A percentile compares a stretch with the other conserved stretches of the same genome.
Conservation (phyloP, 2,888 invertebrate species). For the Timema podura region DNA sequence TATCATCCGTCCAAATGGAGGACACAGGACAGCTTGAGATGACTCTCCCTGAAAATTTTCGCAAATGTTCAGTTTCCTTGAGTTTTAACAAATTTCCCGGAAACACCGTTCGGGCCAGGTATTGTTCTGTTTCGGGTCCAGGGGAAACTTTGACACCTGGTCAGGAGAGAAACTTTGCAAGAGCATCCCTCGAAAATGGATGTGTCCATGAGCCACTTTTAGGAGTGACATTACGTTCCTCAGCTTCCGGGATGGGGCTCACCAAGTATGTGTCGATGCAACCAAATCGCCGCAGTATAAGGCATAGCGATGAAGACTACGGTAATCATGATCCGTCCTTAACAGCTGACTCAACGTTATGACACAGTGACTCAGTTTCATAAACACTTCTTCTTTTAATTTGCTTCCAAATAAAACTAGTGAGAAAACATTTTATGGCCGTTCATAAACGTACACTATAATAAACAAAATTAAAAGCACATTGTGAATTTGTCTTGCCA, state of each 20-base stretch:
- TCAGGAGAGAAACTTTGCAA: slow-evolving; percentile 8
- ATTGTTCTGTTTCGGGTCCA: neutral
- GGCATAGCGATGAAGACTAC: slow-evolving; percentile 5
- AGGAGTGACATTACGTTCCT: slow-evolving; percentile 16
- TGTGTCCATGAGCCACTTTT: slow-evolving; percentile 26
- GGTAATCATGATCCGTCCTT: neutral
- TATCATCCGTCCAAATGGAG: slow-evolving; percentile 68
- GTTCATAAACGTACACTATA: too few relatives aligned
- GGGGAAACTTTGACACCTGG: neutral
- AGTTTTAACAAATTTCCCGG: slow-evolving; percentile 6
- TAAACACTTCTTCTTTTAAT: too few relatives aligned
- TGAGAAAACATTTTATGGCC: too few relatives aligned
- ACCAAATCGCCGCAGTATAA: neutral
- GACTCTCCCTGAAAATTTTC: slow-evolving; percentile 46
- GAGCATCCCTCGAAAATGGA: slow-evolving; percentile 15
- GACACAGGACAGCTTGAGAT: slow-evolving; percentile 56
- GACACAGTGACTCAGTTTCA: neutral
- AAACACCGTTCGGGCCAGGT: neutral
- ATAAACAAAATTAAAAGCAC: too few relatives aligned
- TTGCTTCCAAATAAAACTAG: too few relatives aligned
- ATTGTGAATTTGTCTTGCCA: too few relatives aligned
- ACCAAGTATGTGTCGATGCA: slow-evolving; percentile 19
- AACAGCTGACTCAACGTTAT: slow-evolving; percentile 1
- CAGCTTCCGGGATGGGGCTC: slow-evolving; percentile 16
- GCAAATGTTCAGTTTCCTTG: slow-evolving; percentile 44